Base-by-base conservation (phyloP, 2,113 vertebrate genomes). In the Plectropomus leopardus region DNA sequence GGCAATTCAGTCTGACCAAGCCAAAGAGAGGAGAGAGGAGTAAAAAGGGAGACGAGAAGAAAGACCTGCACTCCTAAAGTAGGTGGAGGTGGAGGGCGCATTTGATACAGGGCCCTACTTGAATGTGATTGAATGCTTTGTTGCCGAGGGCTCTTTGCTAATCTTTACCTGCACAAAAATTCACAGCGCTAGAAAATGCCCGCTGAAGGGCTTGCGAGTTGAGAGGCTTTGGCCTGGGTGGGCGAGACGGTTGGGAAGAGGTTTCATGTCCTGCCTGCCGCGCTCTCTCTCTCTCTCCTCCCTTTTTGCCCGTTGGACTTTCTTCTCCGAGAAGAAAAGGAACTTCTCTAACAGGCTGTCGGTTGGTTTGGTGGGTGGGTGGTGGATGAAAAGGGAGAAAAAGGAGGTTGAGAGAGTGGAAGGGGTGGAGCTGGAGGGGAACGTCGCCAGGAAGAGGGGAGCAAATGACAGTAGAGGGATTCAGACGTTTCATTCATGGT, bases 61-160 rank as follows among this genome's bases (percentile, higher is more conserved):
- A 97, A 96, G 96, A 89, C 76, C 85, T 82, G 94, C 92, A 89
- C 89, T 86, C 94, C 94, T 86, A 93, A 93, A 91, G 95, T 93
- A 95, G 76, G 92, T 95, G 92, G 94, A 95, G 95, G 95, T 93
- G 94, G 96, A 96, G 96, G 94, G 95, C 92, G 94, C 95, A 96
- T 97, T 97, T 96, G 96, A 97, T 98, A 97, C 96, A 94, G 95
- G 94, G 79, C 36, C 68, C 95, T 93, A 91, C 96, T 96, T 95
- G 94, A 95, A 94, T 94, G 93, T 94, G 96, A 97, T 96, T 96
- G 96, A 97, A 96, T 94, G 96, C 95, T 97, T 97, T 96, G 95
- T 96, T 95, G 94, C 94, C 67, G 80, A 95, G 93, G 93, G 83
- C 94, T 90, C 95, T 96, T 93, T 90, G 90, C 96, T 96, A 95